Conservation (phyloP, 2,888 invertebrate genomes). For the Ophion slaviceki region DNA sequence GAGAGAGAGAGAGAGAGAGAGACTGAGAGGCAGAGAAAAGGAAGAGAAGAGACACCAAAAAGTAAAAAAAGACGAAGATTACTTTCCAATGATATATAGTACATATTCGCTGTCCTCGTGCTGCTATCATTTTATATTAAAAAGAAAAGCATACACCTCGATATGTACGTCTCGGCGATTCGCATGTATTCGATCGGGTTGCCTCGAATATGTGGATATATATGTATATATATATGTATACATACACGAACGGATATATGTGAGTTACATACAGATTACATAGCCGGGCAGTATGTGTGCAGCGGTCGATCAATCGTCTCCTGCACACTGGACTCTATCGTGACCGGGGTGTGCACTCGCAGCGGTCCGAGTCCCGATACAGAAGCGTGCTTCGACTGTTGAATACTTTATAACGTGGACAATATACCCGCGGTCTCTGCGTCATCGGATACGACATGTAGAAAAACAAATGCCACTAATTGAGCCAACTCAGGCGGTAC, state of each 20-base stretch:
- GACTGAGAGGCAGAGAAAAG: too few species aligned
- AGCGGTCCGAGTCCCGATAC: conserved; percentile 22
- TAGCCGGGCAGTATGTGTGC: conserved; percentile 8
- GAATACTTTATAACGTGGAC: conserved; percentile 25
- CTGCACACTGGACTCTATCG: conserved; percentile 24
- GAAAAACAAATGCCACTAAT: conserved; percentile 11
- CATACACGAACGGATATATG: not conserved
- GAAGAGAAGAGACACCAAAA: conserved; percentile 30
- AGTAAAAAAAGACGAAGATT: conserved; percentile 71
- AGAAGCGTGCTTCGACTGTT: conserved; percentile 23
- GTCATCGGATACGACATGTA: conserved; percentile 2
- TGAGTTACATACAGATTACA: not conserved
- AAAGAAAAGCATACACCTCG: conserved; percentile 57
- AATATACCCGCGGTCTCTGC: conserved; percentile 1
- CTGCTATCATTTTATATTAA: conserved; percentile 63
- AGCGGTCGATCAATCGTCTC: conserved; percentile 58
- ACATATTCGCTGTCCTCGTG: conserved; percentile 39
- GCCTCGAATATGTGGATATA: not conserved
- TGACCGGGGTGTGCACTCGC: conserved; percentile 13
- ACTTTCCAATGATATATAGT: conserved; percentile 72
- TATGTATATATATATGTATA: not conserved
- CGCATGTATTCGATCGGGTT: conserved; percentile 9
- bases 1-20: too few species aligned
- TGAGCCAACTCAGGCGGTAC: conserved; percentile 4
- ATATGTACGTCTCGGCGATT: conserved; percentile 18